Base-by-base conservation (phyloP, 2,113 vertebrate species). In the Verasper variegatus region DNA sequence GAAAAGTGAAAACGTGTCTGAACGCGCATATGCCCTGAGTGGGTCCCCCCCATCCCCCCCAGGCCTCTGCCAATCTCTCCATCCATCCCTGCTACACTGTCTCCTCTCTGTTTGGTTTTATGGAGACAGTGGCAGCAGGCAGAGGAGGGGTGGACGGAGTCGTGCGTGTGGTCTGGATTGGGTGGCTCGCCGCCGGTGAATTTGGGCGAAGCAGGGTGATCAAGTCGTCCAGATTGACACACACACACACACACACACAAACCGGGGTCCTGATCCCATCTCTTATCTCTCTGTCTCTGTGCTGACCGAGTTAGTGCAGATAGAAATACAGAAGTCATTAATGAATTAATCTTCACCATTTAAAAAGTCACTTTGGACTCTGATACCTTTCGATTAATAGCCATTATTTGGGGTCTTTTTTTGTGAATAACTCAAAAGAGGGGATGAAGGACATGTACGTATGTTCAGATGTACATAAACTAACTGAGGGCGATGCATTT, bases 1-100 rank as follows among this genome's bases (percentile, higher is more conserved):
- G 91, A 93, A 93, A 79, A 93, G 89, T 86, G 93, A 94, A 94
- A 95, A 94, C 92, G 92, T 94, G 94, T 94, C 81, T 70, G 65
- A 88, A 81, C 17, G 83, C 57, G 81, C 90, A 88, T 93, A 88
- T 27, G 14, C 89, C 87, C 75, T 3, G 5, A 72, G 63, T 7
- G 35, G 82, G 74, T 35, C 49, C 68, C 71, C 65, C 37, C 57
- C 62, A 64, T 61, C n/a, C 68, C 72, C 73, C 59, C 17, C 78
- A 20, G 31, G 31, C 31, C 71, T 71, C 68, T 42, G 62, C 59
- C 85, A 85, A 79, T 87, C 81, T 86, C 82, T 75, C 63, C 71
- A 81, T 84, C 86, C 84, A 67, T 63, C 75, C 76, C 31, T 13
- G 68, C 77, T 58, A 15, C 73, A 52, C 68, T 81, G 85, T 86